Evolutionary conservation across 2,888 invertebrate species (phyloP).

Genomic region (Erannis defoliaria): DNA sequence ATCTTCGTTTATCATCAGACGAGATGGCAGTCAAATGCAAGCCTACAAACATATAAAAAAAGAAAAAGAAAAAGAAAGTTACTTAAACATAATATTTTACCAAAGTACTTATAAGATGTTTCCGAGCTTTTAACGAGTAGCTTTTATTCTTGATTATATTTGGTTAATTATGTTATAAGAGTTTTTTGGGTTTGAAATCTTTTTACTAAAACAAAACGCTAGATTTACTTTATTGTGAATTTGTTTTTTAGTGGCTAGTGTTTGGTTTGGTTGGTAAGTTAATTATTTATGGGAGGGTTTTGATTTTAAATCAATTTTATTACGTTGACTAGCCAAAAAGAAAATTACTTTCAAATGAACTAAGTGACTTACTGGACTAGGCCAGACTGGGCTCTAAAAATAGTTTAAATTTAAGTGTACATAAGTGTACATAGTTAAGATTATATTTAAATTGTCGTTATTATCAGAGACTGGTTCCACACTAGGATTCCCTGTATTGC

Average conservation of each 20-base stretch:
- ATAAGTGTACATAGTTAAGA: too few species aligned
- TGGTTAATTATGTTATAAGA: not conserved
- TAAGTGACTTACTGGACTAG: too few species aligned
- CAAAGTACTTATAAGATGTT: conserved; percentile 6
- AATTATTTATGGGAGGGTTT: not conserved
- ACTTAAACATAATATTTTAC: not conserved
- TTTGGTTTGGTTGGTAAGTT: not conserved
- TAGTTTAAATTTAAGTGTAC: too few species aligned
- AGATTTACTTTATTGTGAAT: not conserved
- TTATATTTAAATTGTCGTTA: too few species aligned
- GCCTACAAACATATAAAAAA: too few species aligned
- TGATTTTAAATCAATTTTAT: not conserved
- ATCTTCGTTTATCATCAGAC: too few species aligned
- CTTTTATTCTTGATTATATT: conserved; percentile 4
- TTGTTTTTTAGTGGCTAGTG: not conserved
- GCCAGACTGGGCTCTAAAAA: too few species aligned
- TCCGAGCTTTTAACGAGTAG: not conserved
- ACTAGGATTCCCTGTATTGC: too few species aligned
- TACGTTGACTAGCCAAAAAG: not conserved
- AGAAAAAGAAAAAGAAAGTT: too few species aligned
- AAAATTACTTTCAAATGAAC: too few species aligned
- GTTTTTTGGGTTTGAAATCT: conserved; percentile 1
- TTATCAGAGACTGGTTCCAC: too few species aligned
- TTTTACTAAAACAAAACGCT: not conserved
- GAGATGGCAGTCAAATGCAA: too few species aligned